Conservation (phyloP, 37 sponge, comb jelly and placozoan species). For the Trichoplax adhaerens region DNA sequence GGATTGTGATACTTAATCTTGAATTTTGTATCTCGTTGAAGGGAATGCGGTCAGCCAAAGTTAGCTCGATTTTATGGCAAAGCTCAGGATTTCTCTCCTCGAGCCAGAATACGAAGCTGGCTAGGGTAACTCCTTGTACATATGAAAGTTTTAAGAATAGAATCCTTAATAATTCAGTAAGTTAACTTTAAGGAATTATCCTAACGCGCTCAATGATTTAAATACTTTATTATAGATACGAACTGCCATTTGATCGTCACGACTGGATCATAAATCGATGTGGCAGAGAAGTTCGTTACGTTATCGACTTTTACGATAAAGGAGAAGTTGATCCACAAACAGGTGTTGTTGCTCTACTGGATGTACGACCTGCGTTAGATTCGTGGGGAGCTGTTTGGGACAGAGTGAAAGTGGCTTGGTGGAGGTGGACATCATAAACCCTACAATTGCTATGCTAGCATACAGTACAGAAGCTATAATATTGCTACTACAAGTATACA, state of each 20-base stretch:
- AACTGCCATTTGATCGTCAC: slow-evolving; percentile 91
- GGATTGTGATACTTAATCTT: not conserved
- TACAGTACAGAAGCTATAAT: too few relatives aligned
- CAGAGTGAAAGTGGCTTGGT: slow-evolving; percentile 30
- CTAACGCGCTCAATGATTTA: too few relatives aligned
- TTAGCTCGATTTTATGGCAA: slow-evolving; percentile 75
- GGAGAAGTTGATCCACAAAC: slow-evolving; percentile 29
- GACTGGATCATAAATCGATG: slow-evolving; percentile 91
- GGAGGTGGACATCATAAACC: too few relatives aligned
- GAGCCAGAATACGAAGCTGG: slow-evolving; percentile 64
- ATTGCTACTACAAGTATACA: too few relatives aligned
- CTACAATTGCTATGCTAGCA: too few relatives aligned
- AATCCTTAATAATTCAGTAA: too few relatives aligned
- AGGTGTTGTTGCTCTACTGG: slow-evolving; percentile 47
- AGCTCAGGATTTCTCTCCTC: slow-evolving; percentile 74
- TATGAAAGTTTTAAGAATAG: too few relatives aligned
- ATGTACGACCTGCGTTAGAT: slow-evolving; percentile 88
- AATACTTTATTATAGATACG: slow-evolving; percentile 27
- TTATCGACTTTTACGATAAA: slow-evolving; percentile 90
- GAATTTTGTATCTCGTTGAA: slow-evolving; percentile 14
- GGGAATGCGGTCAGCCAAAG: slow-evolving; percentile 58
- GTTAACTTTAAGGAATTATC: too few relatives aligned
- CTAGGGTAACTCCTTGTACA: slow-evolving; percentile 35
- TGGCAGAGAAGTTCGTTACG: slow-evolving; percentile 64
- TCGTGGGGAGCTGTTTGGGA: slow-evolving; percentile 68